A percentile compares a stretch with the other conserved stretches of the same genome.
Evolutionary conservation across 2,888 invertebrate genomes (phyloP).

Genomic region (Eristalis arbustorum): DNA sequence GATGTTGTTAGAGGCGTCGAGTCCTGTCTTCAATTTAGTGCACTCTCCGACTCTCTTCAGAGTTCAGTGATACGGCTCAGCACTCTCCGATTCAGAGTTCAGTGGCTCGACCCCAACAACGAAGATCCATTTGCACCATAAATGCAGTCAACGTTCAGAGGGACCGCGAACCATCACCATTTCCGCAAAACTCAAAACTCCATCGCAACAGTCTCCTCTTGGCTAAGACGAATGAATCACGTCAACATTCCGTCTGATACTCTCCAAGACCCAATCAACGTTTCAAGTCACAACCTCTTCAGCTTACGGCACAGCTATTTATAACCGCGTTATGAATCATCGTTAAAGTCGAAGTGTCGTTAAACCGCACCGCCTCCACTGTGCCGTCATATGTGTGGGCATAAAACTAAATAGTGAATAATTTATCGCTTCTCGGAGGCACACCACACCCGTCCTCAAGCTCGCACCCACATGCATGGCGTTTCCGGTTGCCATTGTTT

Average conservation of each 20-base stretch:
- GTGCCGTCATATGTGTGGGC: neutral
- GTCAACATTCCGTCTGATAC: neutral
- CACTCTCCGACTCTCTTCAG: too few species aligned
- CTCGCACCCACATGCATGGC: constrained; percentile 34
- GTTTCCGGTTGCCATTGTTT: constrained; percentile 50
- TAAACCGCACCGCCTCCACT: neutral
- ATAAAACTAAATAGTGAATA: constrained; percentile 24
- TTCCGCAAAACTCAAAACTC: too few species aligned
- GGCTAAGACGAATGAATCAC: too few species aligned
- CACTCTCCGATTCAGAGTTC: too few species aligned
- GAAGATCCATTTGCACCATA: too few species aligned
- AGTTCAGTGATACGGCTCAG: too few species aligned
- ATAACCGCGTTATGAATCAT: neutral
- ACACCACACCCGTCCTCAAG: neutral
- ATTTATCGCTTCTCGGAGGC: constrained; percentile 44
- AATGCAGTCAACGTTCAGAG: too few species aligned
- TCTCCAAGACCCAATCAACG: neutral
- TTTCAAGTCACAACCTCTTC: neutral
- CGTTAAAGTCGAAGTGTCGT: neutral
- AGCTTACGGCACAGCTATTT: neutral
- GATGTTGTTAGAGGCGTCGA: too few species aligned
- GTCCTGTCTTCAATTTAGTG: too few species aligned
- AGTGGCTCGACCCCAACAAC: too few species aligned
- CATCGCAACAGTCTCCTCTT: too few species aligned
- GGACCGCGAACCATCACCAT: too few species aligned